phyloP scores from a whole-genome alignment of 2,888 invertebrate species.

The Drosophila incognita region DNA sequence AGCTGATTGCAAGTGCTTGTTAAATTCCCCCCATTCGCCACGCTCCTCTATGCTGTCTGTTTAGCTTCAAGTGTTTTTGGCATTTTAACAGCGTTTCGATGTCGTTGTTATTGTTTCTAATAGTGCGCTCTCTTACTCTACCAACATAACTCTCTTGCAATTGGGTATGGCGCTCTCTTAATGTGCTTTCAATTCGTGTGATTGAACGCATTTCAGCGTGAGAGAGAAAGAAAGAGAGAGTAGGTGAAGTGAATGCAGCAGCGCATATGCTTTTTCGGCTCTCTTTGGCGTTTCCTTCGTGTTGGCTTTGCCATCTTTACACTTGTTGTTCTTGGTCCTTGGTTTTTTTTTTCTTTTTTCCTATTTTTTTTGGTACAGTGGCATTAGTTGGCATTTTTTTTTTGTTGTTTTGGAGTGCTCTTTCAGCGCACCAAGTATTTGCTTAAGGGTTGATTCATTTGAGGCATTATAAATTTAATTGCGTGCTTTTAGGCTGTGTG shows the following conservation, averaged over 20 bases:
- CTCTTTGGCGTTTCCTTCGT: constrained; percentile 38
- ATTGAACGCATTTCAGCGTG: constrained; percentile 7
- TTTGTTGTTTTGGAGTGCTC: not conserved
- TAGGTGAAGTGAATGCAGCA: constrained; percentile 3
- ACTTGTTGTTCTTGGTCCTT: constrained; percentile 15
- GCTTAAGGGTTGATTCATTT: not conserved
- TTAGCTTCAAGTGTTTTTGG: constrained; percentile 26
- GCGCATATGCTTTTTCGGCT: constrained; percentile 6
- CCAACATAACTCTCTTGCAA: constrained; percentile 24
- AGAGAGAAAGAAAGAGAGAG: constrained; percentile 7
- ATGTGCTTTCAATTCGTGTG: constrained; percentile 39
- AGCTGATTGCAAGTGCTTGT: constrained; percentile 15
- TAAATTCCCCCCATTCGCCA: constrained; percentile 14
- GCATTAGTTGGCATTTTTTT: not conserved
- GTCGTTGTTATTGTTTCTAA: constrained; percentile 23
- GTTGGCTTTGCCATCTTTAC: constrained; percentile 27
- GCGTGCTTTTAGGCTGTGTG: not conserved
- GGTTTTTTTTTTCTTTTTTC: not conserved
- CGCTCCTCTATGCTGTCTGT: constrained; percentile 6
- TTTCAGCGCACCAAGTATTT: not conserved
- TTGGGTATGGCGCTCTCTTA: constrained; percentile 32
- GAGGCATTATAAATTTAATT: not conserved
- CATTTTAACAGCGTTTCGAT: constrained; percentile 53
- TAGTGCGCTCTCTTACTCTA: constrained; percentile 13
- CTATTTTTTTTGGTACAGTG: constrained; percentile 55